phyloP scores from a whole-genome alignment of 2,797 vertebrate species.

The Sternarchorhynchus goeldii region DNA sequence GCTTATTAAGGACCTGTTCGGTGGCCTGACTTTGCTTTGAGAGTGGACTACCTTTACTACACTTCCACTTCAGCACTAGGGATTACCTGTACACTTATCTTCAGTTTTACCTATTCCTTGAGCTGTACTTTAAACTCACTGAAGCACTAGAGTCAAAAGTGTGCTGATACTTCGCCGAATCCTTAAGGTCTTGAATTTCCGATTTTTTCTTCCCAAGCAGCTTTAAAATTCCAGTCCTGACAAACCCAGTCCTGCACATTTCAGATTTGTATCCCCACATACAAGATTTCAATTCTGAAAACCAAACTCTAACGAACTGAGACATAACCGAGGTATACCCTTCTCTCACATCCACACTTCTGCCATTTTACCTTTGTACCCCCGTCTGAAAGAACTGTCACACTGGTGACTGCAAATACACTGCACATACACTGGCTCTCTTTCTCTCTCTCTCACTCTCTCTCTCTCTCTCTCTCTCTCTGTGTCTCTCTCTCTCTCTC shows the following conservation, averaged over 20 bases:
- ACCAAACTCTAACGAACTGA: too few relatives aligned
- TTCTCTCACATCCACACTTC: too few relatives aligned
- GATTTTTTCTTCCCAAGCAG: too few relatives aligned
- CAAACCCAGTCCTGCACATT: too few relatives aligned
- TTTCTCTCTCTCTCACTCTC: conserved; percentile 7
- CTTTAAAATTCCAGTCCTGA: too few relatives aligned
- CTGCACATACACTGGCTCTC: conserved; percentile 16
- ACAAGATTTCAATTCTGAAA: too few relatives aligned
- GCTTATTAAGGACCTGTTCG: conserved; percentile 23
- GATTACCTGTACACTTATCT: conserved; percentile 2
- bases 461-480: too few relatives aligned
- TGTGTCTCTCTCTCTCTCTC: conserved; percentile 4
- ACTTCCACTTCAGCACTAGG: conserved; percentile 13
- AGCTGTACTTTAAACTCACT: not conserved
- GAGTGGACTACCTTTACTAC: not conserved
- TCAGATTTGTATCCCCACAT: too few relatives aligned
- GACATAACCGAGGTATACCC: too few relatives aligned
- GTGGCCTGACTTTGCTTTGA: conserved; percentile 7
- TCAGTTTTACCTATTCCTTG: not conserved
- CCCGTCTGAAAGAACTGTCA: conserved; percentile 19
- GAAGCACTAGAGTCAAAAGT: not conserved
- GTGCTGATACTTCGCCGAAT: not conserved
- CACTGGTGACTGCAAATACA: conserved; percentile 7
- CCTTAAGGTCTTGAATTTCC: not conserved
- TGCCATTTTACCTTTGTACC: not conserved